Conservation (phyloP, 2,797 vertebrate species). For the Meriones psammophilus region DNA sequence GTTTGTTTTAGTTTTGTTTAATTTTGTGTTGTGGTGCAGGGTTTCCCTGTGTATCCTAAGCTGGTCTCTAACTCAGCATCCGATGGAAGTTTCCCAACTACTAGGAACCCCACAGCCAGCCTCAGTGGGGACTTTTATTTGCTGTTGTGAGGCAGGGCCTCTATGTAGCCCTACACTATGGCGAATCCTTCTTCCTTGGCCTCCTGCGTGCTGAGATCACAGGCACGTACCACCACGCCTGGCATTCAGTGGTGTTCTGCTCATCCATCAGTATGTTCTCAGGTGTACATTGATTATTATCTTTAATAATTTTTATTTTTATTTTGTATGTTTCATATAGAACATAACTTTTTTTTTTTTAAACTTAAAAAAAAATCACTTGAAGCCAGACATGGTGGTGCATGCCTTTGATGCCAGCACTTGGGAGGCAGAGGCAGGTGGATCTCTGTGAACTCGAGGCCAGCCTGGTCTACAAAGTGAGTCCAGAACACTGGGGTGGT, state of each 20-base stretch:
- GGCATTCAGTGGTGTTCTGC: neutral
- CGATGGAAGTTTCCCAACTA: neutral
- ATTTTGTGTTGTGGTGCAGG: neutral
- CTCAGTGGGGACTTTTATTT: neutral
- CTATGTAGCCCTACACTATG: neutral
- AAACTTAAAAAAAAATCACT: too few species aligned
- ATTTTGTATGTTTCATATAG: neutral
- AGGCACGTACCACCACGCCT: too few species aligned
- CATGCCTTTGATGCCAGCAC: too few species aligned
- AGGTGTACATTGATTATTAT: neutral
- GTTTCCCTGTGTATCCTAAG: neutral
- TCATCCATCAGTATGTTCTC: neutral
- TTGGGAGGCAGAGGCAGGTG: too few species aligned
- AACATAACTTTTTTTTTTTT: neutral
- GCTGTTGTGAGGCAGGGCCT: neutral
- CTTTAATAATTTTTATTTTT: slow-evolving; percentile 51
- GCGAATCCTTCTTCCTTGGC: neutral
- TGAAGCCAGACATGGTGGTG: too few species aligned
- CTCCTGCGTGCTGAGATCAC: neutral
- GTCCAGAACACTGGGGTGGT: too few species aligned
- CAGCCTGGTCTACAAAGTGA: too few species aligned
- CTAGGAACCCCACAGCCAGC: neutral
- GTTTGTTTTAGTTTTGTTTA: neutral
- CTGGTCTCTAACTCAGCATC: neutral
- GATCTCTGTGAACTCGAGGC: too few species aligned